Evolutionary conservation across 1,140 invertebrate species (phyloP).

Genomic region (Bradynema listronoti): DNA sequence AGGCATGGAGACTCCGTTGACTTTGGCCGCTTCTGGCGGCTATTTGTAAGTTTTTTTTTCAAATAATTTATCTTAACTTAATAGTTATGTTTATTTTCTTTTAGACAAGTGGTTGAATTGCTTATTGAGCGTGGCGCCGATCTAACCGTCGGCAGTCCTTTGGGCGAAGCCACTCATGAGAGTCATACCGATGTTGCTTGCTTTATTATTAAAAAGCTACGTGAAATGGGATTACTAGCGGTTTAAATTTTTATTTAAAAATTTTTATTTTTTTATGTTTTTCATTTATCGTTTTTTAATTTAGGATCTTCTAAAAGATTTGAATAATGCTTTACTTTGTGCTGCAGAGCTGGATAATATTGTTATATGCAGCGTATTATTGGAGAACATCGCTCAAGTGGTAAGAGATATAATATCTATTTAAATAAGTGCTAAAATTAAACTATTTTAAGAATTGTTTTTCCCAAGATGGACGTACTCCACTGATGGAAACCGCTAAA

Average conservation of each 20-base stretch:
- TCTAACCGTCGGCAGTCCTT: constrained; percentile 85
- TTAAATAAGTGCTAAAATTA: background rate
- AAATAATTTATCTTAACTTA: background rate
- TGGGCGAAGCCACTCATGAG: constrained; percentile 90
- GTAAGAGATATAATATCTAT: constrained; percentile 40
- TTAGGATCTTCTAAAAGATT: constrained; percentile 28
- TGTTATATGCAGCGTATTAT: constrained; percentile 58
- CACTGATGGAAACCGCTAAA: constrained; percentile 62
- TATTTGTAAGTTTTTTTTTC: constrained; percentile 68
- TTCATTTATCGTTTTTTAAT: background rate
- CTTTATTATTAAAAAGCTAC: constrained; percentile 30
- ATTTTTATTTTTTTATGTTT: constrained; percentile 16
- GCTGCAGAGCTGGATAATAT: constrained; percentile 62
- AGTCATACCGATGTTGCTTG: constrained; percentile 42
- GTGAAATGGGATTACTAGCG: constrained; percentile 14
- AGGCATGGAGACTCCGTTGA: constrained; percentile 78
- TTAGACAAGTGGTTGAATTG: constrained; percentile 72
- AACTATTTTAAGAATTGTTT: constrained; percentile 33
- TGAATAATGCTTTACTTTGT: constrained; percentile 60
- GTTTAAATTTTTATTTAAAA: constrained; percentile 12
- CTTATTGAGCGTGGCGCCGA: constrained; percentile 89
- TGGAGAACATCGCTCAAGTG: constrained; percentile 59
- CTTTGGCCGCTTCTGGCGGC: constrained; percentile 90
- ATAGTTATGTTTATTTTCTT: constrained; percentile 9
- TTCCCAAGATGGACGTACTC: constrained; percentile 61